phyloP scores from a whole-genome alignment of 2,888 invertebrate genomes.

The Dynastes hyllus region DNA sequence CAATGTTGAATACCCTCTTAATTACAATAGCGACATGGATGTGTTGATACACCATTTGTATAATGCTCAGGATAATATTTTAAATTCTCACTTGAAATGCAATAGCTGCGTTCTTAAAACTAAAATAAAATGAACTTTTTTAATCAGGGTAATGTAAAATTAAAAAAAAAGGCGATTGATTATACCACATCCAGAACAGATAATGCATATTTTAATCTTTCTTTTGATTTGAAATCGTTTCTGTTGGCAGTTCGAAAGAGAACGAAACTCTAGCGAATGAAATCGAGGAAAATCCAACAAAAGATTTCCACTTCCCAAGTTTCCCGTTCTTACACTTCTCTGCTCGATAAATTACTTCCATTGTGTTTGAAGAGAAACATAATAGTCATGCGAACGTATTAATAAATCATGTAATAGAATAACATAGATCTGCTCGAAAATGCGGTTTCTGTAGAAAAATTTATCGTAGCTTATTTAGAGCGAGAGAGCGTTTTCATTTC shows the following conservation, averaged over 20 bases:
- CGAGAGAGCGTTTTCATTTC: constrained; percentile 16
- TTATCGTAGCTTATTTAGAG: constrained; percentile 31
- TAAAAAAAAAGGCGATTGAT: too few relatives aligned
- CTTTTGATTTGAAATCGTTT: neutral
- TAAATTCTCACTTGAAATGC: too few relatives aligned
- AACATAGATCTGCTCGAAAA: constrained; percentile 44
- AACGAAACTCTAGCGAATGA: constrained; percentile 12
- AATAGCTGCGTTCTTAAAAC: too few relatives aligned
- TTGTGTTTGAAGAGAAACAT: constrained; percentile 42
- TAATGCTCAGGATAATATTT: too few relatives aligned
- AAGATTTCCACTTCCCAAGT: constrained; percentile 27
- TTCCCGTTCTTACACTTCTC: constrained; percentile 27
- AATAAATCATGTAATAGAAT: constrained; percentile 45
- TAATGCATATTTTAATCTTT: neutral
- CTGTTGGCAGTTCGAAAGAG: neutral
- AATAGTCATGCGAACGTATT: constrained; percentile 44
- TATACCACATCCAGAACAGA: neutral
- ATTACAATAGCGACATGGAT: too few relatives aligned
- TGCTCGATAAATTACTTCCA: constrained; percentile 30
- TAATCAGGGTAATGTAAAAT: neutral
- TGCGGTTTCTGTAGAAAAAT: constrained; percentile 38
- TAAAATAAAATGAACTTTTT: too few relatives aligned
- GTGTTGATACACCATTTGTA: too few relatives aligned
- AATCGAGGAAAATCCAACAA: constrained; percentile 31
- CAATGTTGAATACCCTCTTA: too few relatives aligned